phyloP scores from a whole-genome alignment of 1,140 invertebrate genomes.

The Drosophila nikananu region DNA sequence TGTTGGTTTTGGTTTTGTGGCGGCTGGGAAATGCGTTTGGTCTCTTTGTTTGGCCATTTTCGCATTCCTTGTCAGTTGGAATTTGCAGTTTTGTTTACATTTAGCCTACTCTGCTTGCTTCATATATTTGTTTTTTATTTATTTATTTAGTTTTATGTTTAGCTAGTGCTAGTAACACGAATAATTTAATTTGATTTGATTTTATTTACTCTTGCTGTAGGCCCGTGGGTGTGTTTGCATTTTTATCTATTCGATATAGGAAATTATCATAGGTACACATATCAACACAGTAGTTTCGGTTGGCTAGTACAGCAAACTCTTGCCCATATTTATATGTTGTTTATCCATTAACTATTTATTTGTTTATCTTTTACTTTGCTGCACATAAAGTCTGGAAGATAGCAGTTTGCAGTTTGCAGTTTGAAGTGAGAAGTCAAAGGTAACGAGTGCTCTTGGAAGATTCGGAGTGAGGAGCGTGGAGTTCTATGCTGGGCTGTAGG shows the following conservation, averaged over 20 bases:
- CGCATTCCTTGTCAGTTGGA: slow-evolving; percentile 45
- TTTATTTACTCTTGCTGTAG: slow-evolving; percentile 39
- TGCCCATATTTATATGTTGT: slow-evolving; percentile 39
- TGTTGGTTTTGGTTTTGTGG: slow-evolving; percentile 31
- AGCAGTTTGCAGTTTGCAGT: slow-evolving; percentile 42
- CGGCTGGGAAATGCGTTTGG: slow-evolving; percentile 68
- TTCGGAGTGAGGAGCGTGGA: slow-evolving; percentile 18
- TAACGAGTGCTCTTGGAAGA: slow-evolving; percentile 43
- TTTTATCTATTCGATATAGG: slow-evolving; percentile 50
- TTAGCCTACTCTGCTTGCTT: slow-evolving; percentile 32
- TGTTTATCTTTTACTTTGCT: slow-evolving; percentile 32
- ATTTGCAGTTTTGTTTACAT: slow-evolving; percentile 28
- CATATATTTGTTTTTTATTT: slow-evolving; percentile 13
- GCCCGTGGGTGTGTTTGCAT: slow-evolving; percentile 26
- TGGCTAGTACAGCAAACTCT: slow-evolving; percentile 50
- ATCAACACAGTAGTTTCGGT: slow-evolving; percentile 62
- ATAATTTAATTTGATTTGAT: slow-evolving; percentile 62
- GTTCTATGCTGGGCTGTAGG: background rate
- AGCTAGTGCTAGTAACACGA: slow-evolving; percentile 66
- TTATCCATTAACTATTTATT: slow-evolving; percentile 49
- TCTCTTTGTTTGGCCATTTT: slow-evolving; percentile 69
- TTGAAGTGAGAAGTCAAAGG: slow-evolving; percentile 23
- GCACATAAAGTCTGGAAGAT: slow-evolving; percentile 60
- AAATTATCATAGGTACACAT: slow-evolving; percentile 73
- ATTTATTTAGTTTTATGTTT: slow-evolving; percentile 13